Conservation (phyloP, 2,797 vertebrate species). For the Myripristis murdjan region DNA sequence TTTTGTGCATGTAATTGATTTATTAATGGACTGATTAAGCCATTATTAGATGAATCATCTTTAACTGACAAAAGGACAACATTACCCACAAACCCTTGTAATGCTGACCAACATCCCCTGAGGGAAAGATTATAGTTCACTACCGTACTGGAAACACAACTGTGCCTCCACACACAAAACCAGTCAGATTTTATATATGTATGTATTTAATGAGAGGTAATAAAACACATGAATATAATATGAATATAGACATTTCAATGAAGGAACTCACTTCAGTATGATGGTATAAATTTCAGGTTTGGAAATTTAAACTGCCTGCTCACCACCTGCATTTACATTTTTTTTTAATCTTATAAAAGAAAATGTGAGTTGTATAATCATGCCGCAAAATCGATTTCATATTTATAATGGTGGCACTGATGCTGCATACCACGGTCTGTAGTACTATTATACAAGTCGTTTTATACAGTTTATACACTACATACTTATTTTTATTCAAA, state of each 20-base stretch:
- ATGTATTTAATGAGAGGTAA: conserved; percentile 23
- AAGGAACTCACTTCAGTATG: neutral
- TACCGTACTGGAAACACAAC: conserved; percentile 45
- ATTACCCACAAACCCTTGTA: conserved; percentile 51
- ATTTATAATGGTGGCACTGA: conserved; percentile 54
- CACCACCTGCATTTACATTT: conserved; percentile 46
- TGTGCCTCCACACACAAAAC: conserved; percentile 23
- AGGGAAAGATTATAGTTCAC: conserved; percentile 67
- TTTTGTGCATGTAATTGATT: conserved; percentile 75
- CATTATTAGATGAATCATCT: conserved; percentile 58
- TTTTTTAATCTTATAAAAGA: conserved; percentile 30
- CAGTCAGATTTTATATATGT: conserved; percentile 21
- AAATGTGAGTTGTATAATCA: conserved; percentile 51
- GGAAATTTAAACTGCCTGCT: conserved; percentile 15
- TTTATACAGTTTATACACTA: too few relatives aligned
- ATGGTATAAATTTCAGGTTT: neutral
- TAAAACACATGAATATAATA: conserved; percentile 38
- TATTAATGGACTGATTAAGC: conserved; percentile 72
- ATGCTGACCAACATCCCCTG: conserved; percentile 68
- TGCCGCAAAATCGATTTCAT: conserved; percentile 52
- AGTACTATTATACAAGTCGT: too few relatives aligned
- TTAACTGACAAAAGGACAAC: conserved; percentile 51
- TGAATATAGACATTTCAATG: conserved; percentile 12
- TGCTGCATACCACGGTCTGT: neutral
- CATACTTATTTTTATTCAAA: too few relatives aligned